Base-by-base conservation (phyloP, 1,140 invertebrate species). In the Spodoptera litura region DNA sequence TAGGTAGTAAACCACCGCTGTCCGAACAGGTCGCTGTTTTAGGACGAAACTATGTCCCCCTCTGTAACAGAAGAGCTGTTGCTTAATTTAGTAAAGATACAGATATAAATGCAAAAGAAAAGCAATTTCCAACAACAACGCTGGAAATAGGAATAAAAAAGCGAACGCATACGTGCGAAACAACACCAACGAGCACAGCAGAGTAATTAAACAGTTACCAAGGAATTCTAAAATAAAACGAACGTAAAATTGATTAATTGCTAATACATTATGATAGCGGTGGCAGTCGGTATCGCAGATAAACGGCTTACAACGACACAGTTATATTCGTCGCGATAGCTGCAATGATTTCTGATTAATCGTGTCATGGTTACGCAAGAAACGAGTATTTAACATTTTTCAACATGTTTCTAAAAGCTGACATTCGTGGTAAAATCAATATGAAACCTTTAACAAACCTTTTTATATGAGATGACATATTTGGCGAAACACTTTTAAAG, bases 241-340 rank as follows among this genome's bases (percentile, higher is more conserved):
- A 62, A 61, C 38, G 44, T 74, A 77, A 76, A 76, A 78, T 81
- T 82, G 81, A 82, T 82, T 82, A 82, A 82, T 82, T 82, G 68
- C 73, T 79, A 76, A 82, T 82, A 77, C 56, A 82, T 82, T 77
- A 82, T 79, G 81, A 82, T 82, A 82, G 38, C 11, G 72, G 13
- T 75, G 81, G 79, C 81, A 64, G 66, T 44, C 8, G 51, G 38
- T 81, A 81, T 81, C 80, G 25, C 25, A 49, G 73, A 81, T 81
- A 81, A 70, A 25, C 11, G 81, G 73, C 76, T 82, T 82, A 79
- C 56, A 79, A 4, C 52, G 58, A 44, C 61, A 13, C 13, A 68
- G 55, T 38, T 73, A 68, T 44, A 64, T 52, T n/a, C 35, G 58
- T 44, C 11, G 71, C 44, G 78, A 74, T 79, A 79, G 49, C n/a